Evolutionary conservation across 2,888 invertebrate species (phyloP), one percentile per base, ranked within the genome.

Genomic region (Nephrotoma guestfalica): DNA sequence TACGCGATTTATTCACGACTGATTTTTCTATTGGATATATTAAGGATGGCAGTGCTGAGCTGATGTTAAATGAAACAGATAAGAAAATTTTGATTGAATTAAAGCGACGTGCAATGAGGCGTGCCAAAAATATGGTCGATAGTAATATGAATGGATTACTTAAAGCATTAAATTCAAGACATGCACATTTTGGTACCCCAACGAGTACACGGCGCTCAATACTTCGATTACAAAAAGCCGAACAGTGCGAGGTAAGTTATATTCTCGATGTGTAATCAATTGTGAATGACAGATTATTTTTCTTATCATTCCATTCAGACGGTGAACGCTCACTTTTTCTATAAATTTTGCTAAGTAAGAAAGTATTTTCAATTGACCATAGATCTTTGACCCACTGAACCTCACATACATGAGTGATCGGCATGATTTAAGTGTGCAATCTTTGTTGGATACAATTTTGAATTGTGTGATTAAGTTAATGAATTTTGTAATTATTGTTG

Each of bases 11-110:
- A 0, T 90, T 94, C 2, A 92, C 93, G 4, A 93, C 93, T 18
- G 92, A 93, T 88, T 93, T 94, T 88, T 93, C 93, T 89, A 92
- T 94, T 85, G 94, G 94, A 0, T 94, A 94, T 88, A 92, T 93
- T 41, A 90, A 91, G 88, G 93, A 94, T 87, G 93, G 93, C 11
- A 92, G 92, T 11, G 94, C 94, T 88, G 94, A 94, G 88, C 92
- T 93, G 90, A 94, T 94, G 89, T 92, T 94, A 84, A 93, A 94
- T 91, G 84, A 84, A 84, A 84, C 84, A 18, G 15, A 42, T n/a
- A n/a, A 41, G 15, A 42, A 4, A 41, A 41, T 42, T 41, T 84
- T 84, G n/a, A 84, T 41, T 6, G 84, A 84, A 84, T 84, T 84
- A 15, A 41, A 41, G 6, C 5, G 15, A n/a, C 41, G 84, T n/a